Percentiles rank a stretch among this genome's conserved stretches.
Evolutionary conservation across 1,140 invertebrate species (phyloP).

Genomic region (Papilio xuthus): DNA sequence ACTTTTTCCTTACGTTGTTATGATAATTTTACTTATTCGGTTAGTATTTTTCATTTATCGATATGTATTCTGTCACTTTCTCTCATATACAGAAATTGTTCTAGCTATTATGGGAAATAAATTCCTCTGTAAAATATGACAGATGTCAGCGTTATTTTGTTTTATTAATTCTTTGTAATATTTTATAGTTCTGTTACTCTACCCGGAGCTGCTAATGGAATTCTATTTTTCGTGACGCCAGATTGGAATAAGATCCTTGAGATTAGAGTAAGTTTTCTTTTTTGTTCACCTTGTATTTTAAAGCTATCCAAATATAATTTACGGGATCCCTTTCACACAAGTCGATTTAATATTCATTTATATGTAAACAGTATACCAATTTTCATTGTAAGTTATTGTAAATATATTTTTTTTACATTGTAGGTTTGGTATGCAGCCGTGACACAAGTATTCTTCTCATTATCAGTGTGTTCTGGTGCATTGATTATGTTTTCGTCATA

Average conservation of each 20-base stretch:
- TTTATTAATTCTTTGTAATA: neutral
- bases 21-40: constrained; percentile 87
- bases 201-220: constrained; percentile 88
- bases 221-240: constrained; percentile 88
- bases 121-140: too few species aligned
- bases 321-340: too few species aligned
- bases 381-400: too few species aligned
- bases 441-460: constrained; percentile 92
- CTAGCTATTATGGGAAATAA: too few species aligned
- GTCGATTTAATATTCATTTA: neutral
- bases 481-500: constrained; percentile 92
- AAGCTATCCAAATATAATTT: too few species aligned
- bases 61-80: too few species aligned
- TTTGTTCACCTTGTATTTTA: neutral
- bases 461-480: constrained; percentile 90
- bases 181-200: constrained; percentile 82
- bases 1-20: constrained; percentile 92
- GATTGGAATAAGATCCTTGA: constrained; percentile 86
- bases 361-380: neutral
- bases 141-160: too few species aligned
- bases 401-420: constrained; percentile 44
- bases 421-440: constrained; percentile 93
- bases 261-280: constrained; percentile 80
- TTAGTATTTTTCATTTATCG: constrained; percentile 43
- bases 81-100: too few species aligned